These are phyloP conservation scores for Melospiza georgiana DNA, from an alignment of 2,113 vertebrate genomes.

Conservation along the genomic window DNA sequence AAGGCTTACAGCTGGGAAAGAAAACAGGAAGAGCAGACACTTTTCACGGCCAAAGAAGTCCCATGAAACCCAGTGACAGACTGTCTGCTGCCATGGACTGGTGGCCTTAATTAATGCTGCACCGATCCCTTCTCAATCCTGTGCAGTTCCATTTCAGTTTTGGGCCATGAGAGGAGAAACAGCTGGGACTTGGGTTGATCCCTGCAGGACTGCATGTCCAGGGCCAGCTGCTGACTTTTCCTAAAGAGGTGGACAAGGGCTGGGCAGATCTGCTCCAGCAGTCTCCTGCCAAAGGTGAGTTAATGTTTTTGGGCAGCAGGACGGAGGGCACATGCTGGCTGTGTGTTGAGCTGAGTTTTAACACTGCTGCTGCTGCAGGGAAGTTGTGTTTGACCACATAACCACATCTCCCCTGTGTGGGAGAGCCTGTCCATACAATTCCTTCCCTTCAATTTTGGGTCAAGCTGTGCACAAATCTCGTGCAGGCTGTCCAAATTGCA, in stretches of 20 bases:
- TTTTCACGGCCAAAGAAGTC: neutral
- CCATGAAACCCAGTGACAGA: neutral
- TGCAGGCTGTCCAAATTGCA: neutral
- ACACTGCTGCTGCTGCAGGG: neutral
- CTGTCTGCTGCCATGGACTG: neutral
- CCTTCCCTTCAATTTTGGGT: neutral
- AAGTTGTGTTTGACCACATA: neutral
- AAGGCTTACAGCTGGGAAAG: neutral
- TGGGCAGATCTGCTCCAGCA: neutral
- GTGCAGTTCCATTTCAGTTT: neutral
- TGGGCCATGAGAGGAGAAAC: neutral
- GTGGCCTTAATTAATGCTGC: neutral
- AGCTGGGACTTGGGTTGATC: neutral
- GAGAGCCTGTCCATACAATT: neutral
- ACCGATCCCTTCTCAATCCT: neutral
- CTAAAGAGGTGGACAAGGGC: neutral
- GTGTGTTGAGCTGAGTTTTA: neutral
- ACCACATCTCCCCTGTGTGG: neutral
- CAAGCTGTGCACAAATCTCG: neutral
- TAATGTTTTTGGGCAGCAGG: neutral
- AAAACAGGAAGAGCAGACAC: neutral
- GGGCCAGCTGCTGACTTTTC: neutral
- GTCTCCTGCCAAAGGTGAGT: neutral
- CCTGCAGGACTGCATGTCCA: neutral
- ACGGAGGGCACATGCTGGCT: rapidly evolving